A percentile compares a stretch with the other conserved stretches of the same genome.
These are phyloP conservation scores for Sphaerophoria rueppellii DNA, from an alignment of 2,888 invertebrate genomes.

Conservation along the genomic window DNA sequence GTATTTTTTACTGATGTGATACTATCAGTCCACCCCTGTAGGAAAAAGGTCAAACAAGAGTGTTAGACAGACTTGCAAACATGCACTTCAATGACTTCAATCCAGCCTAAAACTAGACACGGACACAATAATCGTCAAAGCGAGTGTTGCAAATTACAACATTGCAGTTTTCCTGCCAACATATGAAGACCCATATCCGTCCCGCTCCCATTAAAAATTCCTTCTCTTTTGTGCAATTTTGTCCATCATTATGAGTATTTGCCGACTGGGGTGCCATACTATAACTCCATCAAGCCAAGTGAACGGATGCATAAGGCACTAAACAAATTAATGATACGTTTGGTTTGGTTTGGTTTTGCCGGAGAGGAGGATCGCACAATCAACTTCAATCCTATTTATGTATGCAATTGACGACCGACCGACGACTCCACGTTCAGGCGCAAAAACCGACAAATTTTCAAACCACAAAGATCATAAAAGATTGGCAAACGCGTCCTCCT, in stretches of 20 bases:
- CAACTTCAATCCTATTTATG: slow-evolving; percentile 57
- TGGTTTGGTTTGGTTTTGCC: slow-evolving; percentile 11
- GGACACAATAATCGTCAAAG: slow-evolving; percentile 41
- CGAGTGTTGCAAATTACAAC: background rate
- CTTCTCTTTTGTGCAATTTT: slow-evolving; percentile 53
- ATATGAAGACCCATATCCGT: slow-evolving; percentile 16
- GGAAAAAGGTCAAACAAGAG: slow-evolving; percentile 60
- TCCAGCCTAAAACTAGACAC: slow-evolving; percentile 59
- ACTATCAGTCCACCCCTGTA: background rate
- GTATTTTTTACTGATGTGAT: background rate
- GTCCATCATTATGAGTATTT: slow-evolving; percentile 46
- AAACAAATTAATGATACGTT: slow-evolving; percentile 72
- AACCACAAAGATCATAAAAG: slow-evolving; percentile 68
- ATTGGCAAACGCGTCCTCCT: slow-evolving; percentile 50
- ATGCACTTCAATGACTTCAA: slow-evolving; percentile 44
- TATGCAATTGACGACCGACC: slow-evolving; percentile 53
- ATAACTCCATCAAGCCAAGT: slow-evolving; percentile 43
- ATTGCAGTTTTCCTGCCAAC: slow-evolving; percentile 60
- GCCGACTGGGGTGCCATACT: slow-evolving; percentile 24
- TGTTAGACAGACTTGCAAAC: slow-evolving; percentile 34
- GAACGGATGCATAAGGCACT: slow-evolving; percentile 70
- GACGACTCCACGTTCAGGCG: slow-evolving; percentile 25
- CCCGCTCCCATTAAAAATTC: background rate
- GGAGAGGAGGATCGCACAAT: slow-evolving; percentile 9
- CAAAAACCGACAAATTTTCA: slow-evolving; percentile 2